Evolutionary conservation across 1,140 invertebrate species (phyloP), one percentile per base, ranked within the genome.

Genomic region (Meloidogyne floridensis): DNA sequence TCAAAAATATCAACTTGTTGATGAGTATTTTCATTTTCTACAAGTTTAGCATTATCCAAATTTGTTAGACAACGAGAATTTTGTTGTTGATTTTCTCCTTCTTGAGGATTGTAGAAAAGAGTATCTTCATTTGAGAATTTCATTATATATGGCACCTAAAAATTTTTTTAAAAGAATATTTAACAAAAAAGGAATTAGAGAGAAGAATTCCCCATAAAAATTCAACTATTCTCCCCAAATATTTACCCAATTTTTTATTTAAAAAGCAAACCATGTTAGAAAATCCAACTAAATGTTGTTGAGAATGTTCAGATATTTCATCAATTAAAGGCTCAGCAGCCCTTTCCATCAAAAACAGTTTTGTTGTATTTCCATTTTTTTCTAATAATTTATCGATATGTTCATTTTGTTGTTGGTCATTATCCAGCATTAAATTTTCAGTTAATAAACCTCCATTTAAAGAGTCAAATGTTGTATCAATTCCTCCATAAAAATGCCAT

Each of bases 401-500:
- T 54, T 54, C 59, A 18, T 18, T 65, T 65, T 65, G 59, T 65
- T 65, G 59, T 65, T 65, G 59, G n/a, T 65, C 59, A 65, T 65
- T 65, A 65, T 65, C n/a, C 0, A 65, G 15, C 59, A 65, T 65
- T 65, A 65, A 65, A 65, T 18, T 65, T 18, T 65, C 59, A 7
- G 59, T 65, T n/a, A 65, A 65, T 65, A 65, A 65, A n/a, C 59
- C 59, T 6, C 59, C 59, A 65, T 65, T 65, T 65, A 65, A 65
- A 65, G 15, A n/a, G n/a, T 65, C 59, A 65, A 65, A 65, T 65
- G 59, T n/a, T n/a, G 59, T 65, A 6, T 65, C 59, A 65, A 65
- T 65, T 65, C 59, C 59, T 65, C 59, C 59, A 65, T 65, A 65
- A n/a, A 65, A 65, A 65, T 65, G 15, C 59, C 59, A 65, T n/a